phyloP scores from a whole-genome alignment of 2,888 invertebrate species.

The Allygus modestus region DNA sequence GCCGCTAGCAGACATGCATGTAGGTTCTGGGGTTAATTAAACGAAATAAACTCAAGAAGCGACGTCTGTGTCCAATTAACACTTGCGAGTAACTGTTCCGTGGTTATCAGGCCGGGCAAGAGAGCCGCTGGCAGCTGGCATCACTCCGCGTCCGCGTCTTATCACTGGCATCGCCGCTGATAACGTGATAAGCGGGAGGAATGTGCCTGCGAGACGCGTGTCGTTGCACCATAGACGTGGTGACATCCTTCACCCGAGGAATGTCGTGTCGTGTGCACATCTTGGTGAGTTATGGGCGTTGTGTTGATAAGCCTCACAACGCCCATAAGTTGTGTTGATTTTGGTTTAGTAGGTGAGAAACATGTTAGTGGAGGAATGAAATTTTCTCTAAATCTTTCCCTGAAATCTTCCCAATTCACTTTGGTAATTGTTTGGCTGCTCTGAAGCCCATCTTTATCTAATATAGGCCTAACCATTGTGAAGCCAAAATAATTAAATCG shows the following conservation, averaged over 20 bases:
- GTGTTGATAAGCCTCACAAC: too few relatives aligned
- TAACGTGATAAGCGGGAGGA: background rate
- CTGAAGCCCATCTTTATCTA: too few relatives aligned
- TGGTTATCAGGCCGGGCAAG: background rate
- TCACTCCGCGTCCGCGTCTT: background rate
- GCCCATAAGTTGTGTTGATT: too few relatives aligned
- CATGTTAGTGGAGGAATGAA: too few relatives aligned
- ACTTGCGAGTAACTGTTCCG: background rate
- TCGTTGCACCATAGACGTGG: background rate
- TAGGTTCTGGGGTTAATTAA: background rate
- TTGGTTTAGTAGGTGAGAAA: too few relatives aligned
- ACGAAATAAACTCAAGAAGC: background rate
- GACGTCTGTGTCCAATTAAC: background rate
- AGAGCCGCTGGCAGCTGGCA: background rate
- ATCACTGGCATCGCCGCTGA: background rate
- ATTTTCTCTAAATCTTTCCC: too few relatives aligned
- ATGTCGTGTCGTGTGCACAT: background rate
- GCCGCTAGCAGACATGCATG: background rate
- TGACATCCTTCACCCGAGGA: background rate
- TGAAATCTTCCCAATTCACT: too few relatives aligned
- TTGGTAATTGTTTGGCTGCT: too few relatives aligned
- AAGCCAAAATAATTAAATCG: too few relatives aligned
- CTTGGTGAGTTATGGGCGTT: too few relatives aligned
- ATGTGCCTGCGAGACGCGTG: background rate
- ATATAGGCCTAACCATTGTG: too few relatives aligned